A percentile compares a stretch with the other conserved stretches of the same genome.
Conservation (phyloP, 2,113 vertebrate genomes). For the Neotoma lepida region DNA sequence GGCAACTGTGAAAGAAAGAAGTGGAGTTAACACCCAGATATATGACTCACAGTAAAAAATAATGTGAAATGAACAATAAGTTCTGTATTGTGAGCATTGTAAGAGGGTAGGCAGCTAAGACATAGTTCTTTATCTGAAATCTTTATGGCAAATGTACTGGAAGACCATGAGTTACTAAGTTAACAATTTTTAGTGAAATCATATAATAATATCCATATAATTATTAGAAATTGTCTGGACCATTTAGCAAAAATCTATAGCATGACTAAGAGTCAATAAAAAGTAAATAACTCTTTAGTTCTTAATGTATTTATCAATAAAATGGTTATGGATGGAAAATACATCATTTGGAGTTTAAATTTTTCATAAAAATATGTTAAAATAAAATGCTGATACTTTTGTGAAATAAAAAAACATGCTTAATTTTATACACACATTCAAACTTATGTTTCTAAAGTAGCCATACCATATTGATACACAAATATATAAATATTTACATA, state of each 20-base stretch:
- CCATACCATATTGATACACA: not conserved
- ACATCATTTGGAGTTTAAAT: not conserved
- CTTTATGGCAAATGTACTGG: not conserved
- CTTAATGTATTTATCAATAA: not conserved
- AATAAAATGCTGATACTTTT: not conserved
- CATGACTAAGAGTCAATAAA: not conserved
- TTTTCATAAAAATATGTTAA: not conserved
- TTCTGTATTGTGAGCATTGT: not conserved
- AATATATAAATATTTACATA: not conserved
- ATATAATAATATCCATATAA: not conserved
- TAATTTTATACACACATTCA: not conserved
- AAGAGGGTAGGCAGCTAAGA: not conserved
- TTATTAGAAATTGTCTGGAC: not conserved
- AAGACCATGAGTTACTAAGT: not conserved
- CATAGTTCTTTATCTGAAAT: not conserved
- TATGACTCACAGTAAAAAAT: not conserved
- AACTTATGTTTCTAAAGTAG: not conserved
- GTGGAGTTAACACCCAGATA: not conserved
- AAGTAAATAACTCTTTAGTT: not conserved
- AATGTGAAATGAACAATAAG: not conserved
- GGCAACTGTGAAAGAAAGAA: not conserved
- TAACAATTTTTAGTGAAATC: conserved; percentile 24
- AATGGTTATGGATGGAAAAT: not conserved
- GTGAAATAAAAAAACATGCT: not conserved
- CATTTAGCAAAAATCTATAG: not conserved